Conservation (phyloP, 2,888 invertebrate genomes). For the Chrysopilus asiliformis region DNA sequence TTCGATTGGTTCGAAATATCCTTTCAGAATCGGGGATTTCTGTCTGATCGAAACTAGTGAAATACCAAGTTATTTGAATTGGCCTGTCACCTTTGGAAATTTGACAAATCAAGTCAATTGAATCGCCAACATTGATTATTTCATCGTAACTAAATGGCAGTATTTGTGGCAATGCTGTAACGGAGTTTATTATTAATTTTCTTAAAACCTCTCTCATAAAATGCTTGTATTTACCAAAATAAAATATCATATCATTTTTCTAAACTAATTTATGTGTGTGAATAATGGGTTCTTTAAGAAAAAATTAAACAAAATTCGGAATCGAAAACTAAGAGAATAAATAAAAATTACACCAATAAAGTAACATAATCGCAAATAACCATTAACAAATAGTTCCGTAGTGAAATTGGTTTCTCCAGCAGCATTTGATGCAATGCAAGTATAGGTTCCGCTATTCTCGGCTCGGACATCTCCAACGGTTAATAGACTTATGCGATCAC, state of each 20-base stretch:
- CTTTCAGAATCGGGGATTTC: constrained; percentile 21
- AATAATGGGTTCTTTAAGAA: too few species aligned
- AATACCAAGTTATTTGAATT: constrained; percentile 52
- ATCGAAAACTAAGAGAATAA: constrained; percentile 7
- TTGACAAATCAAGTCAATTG: constrained; percentile 55
- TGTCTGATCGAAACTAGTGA: constrained; percentile 20
- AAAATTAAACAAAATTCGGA: not conserved
- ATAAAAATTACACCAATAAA: too few species aligned
- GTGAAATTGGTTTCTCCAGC: constrained; percentile 47
- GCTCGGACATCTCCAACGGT: constrained; percentile 57
- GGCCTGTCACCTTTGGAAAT: constrained; percentile 57
- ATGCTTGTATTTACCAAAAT: too few species aligned
- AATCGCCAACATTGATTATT: constrained; percentile 55
- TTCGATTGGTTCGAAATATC: constrained; percentile 42
- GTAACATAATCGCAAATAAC: too few species aligned
- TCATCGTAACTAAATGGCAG: constrained; percentile 63
- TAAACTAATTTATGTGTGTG: too few species aligned
- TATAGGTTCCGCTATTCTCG: constrained; percentile 54
- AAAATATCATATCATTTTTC: too few species aligned
- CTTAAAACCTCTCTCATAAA: too few species aligned
- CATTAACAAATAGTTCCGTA: constrained; percentile 50
- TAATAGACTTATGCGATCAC: constrained; percentile 50
- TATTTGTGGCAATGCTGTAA: constrained; percentile 66
- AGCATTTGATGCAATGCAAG: constrained; percentile 49
- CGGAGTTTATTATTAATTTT: too few species aligned